Base-by-base conservation (phyloP, 2,113 vertebrate genomes). In the Trichomycterus rosablanca region DNA sequence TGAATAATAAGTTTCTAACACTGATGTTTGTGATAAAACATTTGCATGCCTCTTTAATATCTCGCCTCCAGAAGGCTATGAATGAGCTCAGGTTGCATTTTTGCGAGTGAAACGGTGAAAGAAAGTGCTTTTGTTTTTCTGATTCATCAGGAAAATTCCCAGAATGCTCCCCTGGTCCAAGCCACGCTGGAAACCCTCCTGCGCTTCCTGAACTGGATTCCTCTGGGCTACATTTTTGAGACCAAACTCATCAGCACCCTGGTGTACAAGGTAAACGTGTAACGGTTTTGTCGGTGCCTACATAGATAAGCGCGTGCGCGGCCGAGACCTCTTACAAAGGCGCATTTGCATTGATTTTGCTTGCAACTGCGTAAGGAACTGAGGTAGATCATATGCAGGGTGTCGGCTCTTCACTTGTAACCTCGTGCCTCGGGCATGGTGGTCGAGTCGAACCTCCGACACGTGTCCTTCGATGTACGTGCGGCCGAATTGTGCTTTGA, bases 161-260 rank as follows among this genome's bases (percentile, higher is more conserved):
- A 97, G 81, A 97, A 97, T 58, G 94, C 94, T 71, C 92, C 94
- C 11, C 88, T 97, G 82, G 93, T 97, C 70, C 93, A 95, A 7
- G 94, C 94, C 48, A 97, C 94, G 9, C 84, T 97, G 79, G 94
- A 97, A 87, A 97, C 94, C 0, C 84, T 97, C 30, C 86, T 97
- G 6, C 89, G 94, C 73, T 97, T 97, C 77, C 88, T 97, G 51
- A 97, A 97, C 76, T 97, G 94, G 94, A 97, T 97, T 86, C 94
- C 94, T 14, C 82, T 97, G 71, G 94, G 94, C 46, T 97, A 97
- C 80, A 97, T 97, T 80, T 97, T 97, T 80, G 94, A 97, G 83
- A 97, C 94, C 66, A 97, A 97, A 74, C 85, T 97, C 78, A 97
- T 96, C 82, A 96, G 91, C 85, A 97, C 94, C 23, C 85, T 97